Evolutionary conservation across 2,888 invertebrate genomes (phyloP).

Genomic region (Ectemnius cavifrons): DNA sequence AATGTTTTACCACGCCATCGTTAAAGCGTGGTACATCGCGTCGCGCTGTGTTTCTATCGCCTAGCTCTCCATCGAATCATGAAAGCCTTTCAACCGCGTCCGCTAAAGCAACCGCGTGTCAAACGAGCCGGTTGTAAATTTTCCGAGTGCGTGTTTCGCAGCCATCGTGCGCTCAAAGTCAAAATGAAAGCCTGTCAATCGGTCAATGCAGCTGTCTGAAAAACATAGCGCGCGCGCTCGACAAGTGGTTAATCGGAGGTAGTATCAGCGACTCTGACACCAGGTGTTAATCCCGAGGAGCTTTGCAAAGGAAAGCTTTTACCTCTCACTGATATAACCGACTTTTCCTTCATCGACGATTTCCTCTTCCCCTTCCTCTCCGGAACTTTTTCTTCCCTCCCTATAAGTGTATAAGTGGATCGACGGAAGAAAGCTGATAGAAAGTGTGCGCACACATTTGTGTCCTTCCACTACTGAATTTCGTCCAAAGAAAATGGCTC

Average conservation of each 20-base stretch:
- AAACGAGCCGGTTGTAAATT: constrained; percentile 8
- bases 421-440: constrained; percentile 16
- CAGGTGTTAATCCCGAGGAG: too few species aligned
- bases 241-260: too few species aligned
- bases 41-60: neutral
- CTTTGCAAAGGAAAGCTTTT: too few species aligned
- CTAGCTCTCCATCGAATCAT: constrained; percentile 3
- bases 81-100: neutral
- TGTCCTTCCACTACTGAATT: constrained; percentile 24
- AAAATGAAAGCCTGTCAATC: too few species aligned
- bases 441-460: constrained; percentile 35
- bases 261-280: too few species aligned
- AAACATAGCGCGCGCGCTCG: too few species aligned
- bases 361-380: too few species aligned
- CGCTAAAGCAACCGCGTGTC: neutral
- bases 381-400: too few species aligned
- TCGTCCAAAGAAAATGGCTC: constrained; percentile 28
- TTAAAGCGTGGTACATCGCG: constrained; percentile 15
- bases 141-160: neutral
- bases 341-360: too few species aligned
- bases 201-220: too few species aligned
- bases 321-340: too few species aligned
- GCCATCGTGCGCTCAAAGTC: neutral
- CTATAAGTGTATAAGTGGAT: neutral
- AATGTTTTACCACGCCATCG: constrained; percentile 33